Base-by-base conservation (phyloP, 2,888 invertebrate genomes). In the Barypeithes pellucidus region DNA sequence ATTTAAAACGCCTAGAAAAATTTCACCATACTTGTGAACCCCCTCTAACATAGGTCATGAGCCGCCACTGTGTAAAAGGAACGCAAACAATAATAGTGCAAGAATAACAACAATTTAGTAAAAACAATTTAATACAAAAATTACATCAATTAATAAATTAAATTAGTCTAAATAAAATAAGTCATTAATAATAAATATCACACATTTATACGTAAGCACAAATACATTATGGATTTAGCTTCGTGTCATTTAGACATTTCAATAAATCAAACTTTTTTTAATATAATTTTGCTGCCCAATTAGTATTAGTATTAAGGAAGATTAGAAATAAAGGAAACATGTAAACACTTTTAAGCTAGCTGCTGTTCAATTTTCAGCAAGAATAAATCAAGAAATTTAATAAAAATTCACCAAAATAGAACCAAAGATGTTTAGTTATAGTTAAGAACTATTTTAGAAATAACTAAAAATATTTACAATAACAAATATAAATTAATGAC, bases 81-180 rank as follows among this genome's bases (percentile, higher is more conserved):
- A 5, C 29, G 7, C 7, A 29, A 29, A 29, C 9, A 29, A 29
- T 9, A 29, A 1, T 29, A n/a, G 12, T 39, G 1, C 1, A 16
- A 45, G 47, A 18, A 22, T 2, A 18, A 47, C 20, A 22, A 47
- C 47, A 33, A 57, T 11, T 57, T 33, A 20, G 52, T 33, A 65
- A 33, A 63, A 65, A 65, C 50, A 57, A 16, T 60, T 67, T 60
- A 59, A 60, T 67, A 60, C 12, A 60, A 67, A 67, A 67, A 45
- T 20, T 59, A 33, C 45, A 67, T 60, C 20, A 47, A 59, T 4
- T 47, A 59, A 60, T 43, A 67, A 60, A 47, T 67, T 67, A 50
- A 67, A 59, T 45, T 43, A 67, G n/a, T 47, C 45, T 60, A 59
- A 8, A 60, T 45, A 20, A 59, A 59, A 60, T 36, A 20, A 45